Conservation (phyloP, 2,797 vertebrate species). For the Notolepis coatsorum region DNA sequence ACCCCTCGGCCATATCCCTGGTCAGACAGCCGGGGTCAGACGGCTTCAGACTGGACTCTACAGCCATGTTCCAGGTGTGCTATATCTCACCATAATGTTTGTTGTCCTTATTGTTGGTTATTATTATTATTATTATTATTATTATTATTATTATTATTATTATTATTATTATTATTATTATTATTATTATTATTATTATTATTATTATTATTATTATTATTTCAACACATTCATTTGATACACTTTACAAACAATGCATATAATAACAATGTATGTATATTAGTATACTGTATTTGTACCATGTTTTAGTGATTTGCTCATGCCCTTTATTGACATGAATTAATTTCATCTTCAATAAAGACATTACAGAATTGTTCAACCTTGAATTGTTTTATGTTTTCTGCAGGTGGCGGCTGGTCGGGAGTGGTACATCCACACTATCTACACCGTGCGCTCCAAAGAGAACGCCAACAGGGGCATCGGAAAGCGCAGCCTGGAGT, state of each 20-base stretch:
- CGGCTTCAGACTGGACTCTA: slow-evolving; percentile 92
- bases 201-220: no score
- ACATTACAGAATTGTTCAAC: no score
- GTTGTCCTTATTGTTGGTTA: no score
- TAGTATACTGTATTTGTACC: not conserved
- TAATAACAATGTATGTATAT: no score
- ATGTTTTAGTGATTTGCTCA: not conserved
- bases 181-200: no score
- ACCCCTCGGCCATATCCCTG: slow-evolving; percentile 86
- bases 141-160: no score
- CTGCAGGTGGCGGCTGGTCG: slow-evolving; percentile 90
- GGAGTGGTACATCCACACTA: slow-evolving; percentile 95
- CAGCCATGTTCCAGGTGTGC: slow-evolving; percentile 91
- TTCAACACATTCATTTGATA: not conserved
- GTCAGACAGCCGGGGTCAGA: slow-evolving; percentile 94
- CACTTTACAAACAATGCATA: not conserved
- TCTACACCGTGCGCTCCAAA: slow-evolving; percentile 93
- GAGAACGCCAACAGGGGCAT: slow-evolving; percentile 85
- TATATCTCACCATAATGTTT: not conserved
- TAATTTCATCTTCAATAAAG: no score
- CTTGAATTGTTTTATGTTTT: slow-evolving; percentile 30
- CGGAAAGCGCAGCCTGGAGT: slow-evolving; percentile 89
- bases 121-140: no score
- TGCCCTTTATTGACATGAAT: no score
- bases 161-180: no score